phyloP scores from a whole-genome alignment of 2,113 vertebrate species.

The Bombycilla garrulus region DNA sequence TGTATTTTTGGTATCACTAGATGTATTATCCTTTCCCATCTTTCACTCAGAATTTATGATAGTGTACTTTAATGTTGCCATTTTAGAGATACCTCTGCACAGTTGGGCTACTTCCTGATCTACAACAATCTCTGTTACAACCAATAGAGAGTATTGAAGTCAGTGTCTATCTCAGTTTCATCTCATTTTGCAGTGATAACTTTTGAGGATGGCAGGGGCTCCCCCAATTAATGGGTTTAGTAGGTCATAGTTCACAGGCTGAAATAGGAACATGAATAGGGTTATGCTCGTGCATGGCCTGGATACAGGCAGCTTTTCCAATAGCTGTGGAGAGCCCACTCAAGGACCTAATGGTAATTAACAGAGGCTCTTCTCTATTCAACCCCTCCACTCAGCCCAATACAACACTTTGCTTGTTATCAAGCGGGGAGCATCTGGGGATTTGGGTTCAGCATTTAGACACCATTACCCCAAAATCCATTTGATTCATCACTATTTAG shows the following conservation, averaged over 20 bases:
- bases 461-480: background rate
- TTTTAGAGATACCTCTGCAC: background rate
- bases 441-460: background rate
- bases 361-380: background rate
- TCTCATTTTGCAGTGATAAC: background rate
- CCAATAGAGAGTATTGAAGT: background rate
- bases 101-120: background rate
- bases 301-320: background rate
- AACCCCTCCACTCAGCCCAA: background rate
- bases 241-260: background rate
- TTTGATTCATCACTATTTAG: background rate
- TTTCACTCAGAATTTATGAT: rapidly evolving
- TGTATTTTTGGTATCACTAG: background rate
- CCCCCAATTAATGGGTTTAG: background rate
- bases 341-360: background rate
- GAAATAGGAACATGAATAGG: background rate
- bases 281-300: background rate
- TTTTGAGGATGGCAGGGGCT: background rate
- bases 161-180: background rate
- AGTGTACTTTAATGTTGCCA: background rate
- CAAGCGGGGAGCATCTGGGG: background rate
- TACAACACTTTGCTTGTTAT: background rate
- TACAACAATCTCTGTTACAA: background rate
- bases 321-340: background rate
- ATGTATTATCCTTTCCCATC: background rate